phyloP scores from a whole-genome alignment of 2,797 vertebrate species.

The Cryptoprocta ferox region DNA sequence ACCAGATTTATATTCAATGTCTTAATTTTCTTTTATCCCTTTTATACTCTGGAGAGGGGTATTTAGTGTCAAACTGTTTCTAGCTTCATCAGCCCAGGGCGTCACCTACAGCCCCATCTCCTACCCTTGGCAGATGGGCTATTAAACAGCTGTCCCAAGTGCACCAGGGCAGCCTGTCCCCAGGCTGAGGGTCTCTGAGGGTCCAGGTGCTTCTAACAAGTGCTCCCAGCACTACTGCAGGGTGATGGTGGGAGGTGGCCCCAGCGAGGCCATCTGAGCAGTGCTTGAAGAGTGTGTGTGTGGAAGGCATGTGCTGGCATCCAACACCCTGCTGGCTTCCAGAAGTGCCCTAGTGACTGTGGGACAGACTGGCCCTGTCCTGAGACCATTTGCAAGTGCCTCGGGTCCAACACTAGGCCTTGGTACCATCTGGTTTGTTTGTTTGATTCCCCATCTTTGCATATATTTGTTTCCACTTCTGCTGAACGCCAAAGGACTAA shows the following conservation, averaged over 20 bases:
- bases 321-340: background rate
- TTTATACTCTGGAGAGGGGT: background rate
- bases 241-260: background rate
- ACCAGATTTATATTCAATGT: background rate
- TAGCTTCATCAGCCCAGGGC: background rate
- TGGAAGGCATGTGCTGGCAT: too few relatives aligned
- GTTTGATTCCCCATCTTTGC: background rate
- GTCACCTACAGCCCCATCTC: background rate
- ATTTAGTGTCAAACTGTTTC: constrained; percentile 10
- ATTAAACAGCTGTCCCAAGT: background rate
- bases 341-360: background rate
- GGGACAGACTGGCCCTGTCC: background rate
- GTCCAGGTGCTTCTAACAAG: background rate
- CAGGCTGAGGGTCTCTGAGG: background rate
- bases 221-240: background rate
- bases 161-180: background rate
- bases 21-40: constrained; percentile 15
- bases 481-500: background rate
- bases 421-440: background rate
- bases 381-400: background rate
- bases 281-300: background rate
- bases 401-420: background rate
- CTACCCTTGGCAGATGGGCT: background rate
- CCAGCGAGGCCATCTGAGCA: background rate
- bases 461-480: background rate